phyloP scores from a whole-genome alignment of 2,888 invertebrate genomes.

The Coleophora flavipennella region DNA sequence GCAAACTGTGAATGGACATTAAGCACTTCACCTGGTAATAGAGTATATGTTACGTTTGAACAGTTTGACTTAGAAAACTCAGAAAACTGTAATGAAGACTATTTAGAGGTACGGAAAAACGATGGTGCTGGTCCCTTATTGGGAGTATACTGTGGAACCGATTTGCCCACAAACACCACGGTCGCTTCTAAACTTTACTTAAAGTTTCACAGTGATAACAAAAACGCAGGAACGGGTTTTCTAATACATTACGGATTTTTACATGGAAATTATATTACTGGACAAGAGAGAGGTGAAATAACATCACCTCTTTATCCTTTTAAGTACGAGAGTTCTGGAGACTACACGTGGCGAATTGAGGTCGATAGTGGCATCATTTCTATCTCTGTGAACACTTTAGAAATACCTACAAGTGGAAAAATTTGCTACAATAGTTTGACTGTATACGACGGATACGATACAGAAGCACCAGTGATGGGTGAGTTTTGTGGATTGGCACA shows the following conservation, averaged over 20 bases:
- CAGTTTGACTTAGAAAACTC: conserved; percentile 79
- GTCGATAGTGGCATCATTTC: conserved; percentile 27
- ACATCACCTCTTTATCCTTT: conserved; percentile 85
- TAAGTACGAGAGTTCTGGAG: conserved; percentile 46
- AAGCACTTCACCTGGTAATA: conserved; percentile 75
- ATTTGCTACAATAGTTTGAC: conserved; percentile 41
- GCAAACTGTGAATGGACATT: conserved; percentile 83
- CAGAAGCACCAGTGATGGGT: conserved; percentile 70
- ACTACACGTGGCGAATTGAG: conserved; percentile 79
- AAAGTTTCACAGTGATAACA: conserved; percentile 80
- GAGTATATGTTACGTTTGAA: conserved; percentile 76
- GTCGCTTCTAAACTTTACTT: conserved; percentile 77
- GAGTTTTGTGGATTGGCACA: conserved; percentile 66
- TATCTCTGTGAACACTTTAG: conserved; percentile 31
- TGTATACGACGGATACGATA: conserved; percentile 84
- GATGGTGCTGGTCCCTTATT: conserved; percentile 76
- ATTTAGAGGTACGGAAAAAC: conserved; percentile 85
- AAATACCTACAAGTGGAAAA: conserved; percentile 38
- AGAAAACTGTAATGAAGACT: conserved; percentile 86
- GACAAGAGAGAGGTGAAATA: conserved; percentile 76
- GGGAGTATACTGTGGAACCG: conserved; percentile 79
- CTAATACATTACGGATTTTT: conserved; percentile 79
- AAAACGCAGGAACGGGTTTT: conserved; percentile 79
- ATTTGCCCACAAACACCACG: conserved; percentile 74
- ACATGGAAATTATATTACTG: conserved; percentile 79